These are phyloP conservation scores for Diplogasteroides magnus DNA, from an alignment of 1,140 invertebrate genomes.

Conservation along the genomic window DNA sequence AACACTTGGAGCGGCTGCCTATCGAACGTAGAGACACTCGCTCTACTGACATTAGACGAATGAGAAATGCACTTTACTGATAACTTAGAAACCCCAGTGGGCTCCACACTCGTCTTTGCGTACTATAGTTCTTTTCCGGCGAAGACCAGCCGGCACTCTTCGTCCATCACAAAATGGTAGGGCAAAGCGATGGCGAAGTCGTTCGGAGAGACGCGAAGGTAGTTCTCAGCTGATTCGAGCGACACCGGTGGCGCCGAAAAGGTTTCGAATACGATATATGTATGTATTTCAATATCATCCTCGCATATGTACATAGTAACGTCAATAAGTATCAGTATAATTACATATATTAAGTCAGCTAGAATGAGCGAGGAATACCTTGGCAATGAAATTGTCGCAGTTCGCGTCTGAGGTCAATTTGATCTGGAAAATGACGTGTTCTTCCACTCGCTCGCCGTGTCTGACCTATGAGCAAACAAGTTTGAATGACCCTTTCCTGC, in stretches of 20 bases:
- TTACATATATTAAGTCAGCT: not conserved
- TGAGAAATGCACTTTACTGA: too few relatives aligned
- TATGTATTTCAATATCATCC: not conserved
- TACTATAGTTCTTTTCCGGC: slow-evolving; percentile 47
- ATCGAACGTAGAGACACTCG: too few relatives aligned
- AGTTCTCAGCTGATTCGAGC: not conserved
- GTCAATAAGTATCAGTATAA: too few relatives aligned
- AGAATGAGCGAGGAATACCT: not conserved
- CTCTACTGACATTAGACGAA: too few relatives aligned
- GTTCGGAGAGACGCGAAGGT: slow-evolving; percentile 8
- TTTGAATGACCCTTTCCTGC: not conserved
- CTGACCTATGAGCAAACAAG: slow-evolving; percentile 16
- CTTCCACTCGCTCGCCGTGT: slow-evolving; percentile 33
- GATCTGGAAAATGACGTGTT: slow-evolving; percentile 36
- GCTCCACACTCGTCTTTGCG: too few relatives aligned
- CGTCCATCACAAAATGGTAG: slow-evolving; percentile 58
- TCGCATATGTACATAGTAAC: too few relatives aligned
- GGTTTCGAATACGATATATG: not conserved
- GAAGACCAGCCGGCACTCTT: slow-evolving; percentile 44
- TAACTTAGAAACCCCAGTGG: too few relatives aligned
- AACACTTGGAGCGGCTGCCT: too few relatives aligned
- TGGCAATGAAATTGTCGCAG: not conserved
- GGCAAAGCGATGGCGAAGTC: slow-evolving; percentile 46
- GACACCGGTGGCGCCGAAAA: too few relatives aligned
- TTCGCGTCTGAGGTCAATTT: slow-evolving; percentile 13